A percentile compares a stretch with the other conserved stretches of the same genome.
Conservation (phyloP, 2,888 invertebrate genomes). For the Oxycera nigricornis region DNA sequence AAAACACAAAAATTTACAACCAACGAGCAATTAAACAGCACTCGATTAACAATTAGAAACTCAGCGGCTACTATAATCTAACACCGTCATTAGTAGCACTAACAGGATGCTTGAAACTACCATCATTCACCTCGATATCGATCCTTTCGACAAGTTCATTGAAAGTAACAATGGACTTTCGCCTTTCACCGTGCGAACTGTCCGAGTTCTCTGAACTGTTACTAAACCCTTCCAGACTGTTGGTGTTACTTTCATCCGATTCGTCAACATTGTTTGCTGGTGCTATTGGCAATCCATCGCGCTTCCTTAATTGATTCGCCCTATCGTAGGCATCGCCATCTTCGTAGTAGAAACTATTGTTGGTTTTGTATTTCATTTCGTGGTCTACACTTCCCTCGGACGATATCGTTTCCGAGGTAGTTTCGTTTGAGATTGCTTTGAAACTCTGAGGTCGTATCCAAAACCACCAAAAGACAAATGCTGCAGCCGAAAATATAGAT, state of each 20-base stretch:
- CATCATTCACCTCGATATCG: slow-evolving; percentile 56
- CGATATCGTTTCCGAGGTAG: slow-evolving; percentile 8
- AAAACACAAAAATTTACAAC: no score
- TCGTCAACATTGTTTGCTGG: slow-evolving; percentile 44
- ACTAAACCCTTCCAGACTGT: slow-evolving; percentile 16
- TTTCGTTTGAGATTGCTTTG: neutral
- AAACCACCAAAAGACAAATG: slow-evolving; percentile 33
- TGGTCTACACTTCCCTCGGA: slow-evolving; percentile 27
- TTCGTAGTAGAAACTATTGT: slow-evolving; percentile 30
- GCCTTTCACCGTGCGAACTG: slow-evolving; percentile 49
- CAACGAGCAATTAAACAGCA: no score
- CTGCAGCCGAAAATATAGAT: neutral
- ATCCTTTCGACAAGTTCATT: slow-evolving; percentile 67
- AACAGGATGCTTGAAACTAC: neutral
- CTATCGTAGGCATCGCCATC: slow-evolving; percentile 18
- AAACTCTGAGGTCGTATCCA: slow-evolving; percentile 26
- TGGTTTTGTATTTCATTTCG: slow-evolving; percentile 21
- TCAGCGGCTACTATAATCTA: slow-evolving; percentile 12
- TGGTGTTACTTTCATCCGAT: slow-evolving; percentile 40
- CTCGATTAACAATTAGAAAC: no score
- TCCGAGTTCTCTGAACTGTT: slow-evolving; percentile 9
- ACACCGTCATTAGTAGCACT: slow-evolving; percentile 18
- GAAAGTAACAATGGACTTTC: slow-evolving; percentile 66
- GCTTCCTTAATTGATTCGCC: slow-evolving; percentile 35
- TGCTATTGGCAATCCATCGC: slow-evolving; percentile 38